phyloP scores from a whole-genome alignment of 2,113 vertebrate genomes.

The Sigmodon hispidus region DNA sequence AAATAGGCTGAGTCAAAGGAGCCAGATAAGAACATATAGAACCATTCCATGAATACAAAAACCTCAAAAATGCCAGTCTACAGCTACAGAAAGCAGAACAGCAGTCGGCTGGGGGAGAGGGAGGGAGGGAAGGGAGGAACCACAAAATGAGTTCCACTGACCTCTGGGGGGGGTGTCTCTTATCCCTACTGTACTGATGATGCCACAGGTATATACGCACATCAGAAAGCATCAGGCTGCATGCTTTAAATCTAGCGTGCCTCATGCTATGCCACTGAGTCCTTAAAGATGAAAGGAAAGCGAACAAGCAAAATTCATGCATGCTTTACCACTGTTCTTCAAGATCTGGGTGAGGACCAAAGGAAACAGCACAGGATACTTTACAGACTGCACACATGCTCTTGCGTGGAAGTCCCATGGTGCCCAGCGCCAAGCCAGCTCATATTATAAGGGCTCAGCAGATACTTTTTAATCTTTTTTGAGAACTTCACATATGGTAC shows the following conservation, averaged over 20 bases:
- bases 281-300: not conserved
- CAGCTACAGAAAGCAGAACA: not conserved
- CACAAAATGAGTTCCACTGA: not conserved
- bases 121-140: not conserved
- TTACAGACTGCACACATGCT: not conserved
- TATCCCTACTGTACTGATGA: not conserved
- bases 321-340: not conserved
- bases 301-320: not conserved
- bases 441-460: not conserved
- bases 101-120: not conserved
- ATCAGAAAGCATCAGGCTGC: not conserved
- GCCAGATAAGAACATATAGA: not conserved
- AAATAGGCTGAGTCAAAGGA: not conserved
- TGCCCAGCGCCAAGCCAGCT: too few species aligned
- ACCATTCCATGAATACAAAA: not conserved
- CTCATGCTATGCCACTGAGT: not conserved
- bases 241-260: not conserved
- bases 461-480: not conserved
- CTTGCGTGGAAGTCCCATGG: fast-evolving
- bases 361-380: not conserved
- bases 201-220: not conserved
- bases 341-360: not conserved
- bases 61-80: not conserved
- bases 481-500: not conserved
- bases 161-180: not conserved